Conservation (phyloP, 2,888 invertebrate genomes). For the Dioctria rufipes region DNA sequence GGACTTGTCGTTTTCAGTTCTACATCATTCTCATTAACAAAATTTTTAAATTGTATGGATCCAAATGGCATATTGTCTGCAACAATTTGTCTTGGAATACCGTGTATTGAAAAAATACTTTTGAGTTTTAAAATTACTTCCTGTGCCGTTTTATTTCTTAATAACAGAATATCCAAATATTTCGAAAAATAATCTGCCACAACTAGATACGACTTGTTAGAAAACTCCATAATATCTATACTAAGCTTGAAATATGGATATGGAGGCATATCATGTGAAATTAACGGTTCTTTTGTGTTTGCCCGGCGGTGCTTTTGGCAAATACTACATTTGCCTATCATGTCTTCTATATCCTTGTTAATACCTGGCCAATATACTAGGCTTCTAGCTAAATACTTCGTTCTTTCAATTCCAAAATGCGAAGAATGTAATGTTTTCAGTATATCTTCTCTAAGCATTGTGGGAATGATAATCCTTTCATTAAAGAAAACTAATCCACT, state of each 20-base stretch:
- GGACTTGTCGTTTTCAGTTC: too few relatives aligned
- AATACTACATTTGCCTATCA: slow-evolving; percentile 27
- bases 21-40: too few relatives aligned
- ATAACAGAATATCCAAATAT: slow-evolving; percentile 56
- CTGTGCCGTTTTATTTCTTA: background rate
- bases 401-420: slow-evolving; percentile 49
- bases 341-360: slow-evolving; percentile 41
- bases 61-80: too few relatives aligned
- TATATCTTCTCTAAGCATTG: background rate
- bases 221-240: slow-evolving; percentile 61
- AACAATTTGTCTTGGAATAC: too few relatives aligned
- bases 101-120: too few relatives aligned
- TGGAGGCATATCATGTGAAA: slow-evolving; percentile 19
- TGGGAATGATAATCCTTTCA: slow-evolving; percentile 21
- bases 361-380: slow-evolving; percentile 44
- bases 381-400: slow-evolving; percentile 29
- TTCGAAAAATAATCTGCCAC: slow-evolving; percentile 60
- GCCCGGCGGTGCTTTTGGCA: slow-evolving; percentile 30
- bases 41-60: too few relatives aligned
- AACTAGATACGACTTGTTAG: slow-evolving; percentile 58
- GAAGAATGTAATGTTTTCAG: slow-evolving; percentile 13
- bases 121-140: background rate
- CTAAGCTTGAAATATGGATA: slow-evolving; percentile 59
- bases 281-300: slow-evolving; percentile 24
- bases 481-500: slow-evolving; percentile 1